Base-by-base conservation (phyloP, 1,140 invertebrate species). In the Calliphora vicina region DNA sequence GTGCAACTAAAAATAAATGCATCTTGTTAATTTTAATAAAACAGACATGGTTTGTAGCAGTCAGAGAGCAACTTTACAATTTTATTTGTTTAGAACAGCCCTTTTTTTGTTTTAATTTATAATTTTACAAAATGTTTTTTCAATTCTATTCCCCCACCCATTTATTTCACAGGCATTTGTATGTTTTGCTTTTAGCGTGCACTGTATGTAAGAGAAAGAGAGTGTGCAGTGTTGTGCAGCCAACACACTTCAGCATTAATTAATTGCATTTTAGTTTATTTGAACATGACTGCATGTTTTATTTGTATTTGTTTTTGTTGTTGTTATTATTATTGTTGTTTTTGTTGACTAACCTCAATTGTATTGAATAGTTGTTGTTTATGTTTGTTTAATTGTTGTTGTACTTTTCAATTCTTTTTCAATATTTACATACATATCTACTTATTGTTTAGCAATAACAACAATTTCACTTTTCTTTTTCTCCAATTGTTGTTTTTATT, bases 211-310 rank as follows among this genome's bases (percentile, higher is more conserved):
- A 35, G 35, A 35, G 5, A 35, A 10, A 35, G 10, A 35, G 35
- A 35, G 35, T 35, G 6, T 5, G 6, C 35, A 35, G 35, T 35
- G 35, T 35, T 35, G 6, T 35, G 35, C 35, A 35, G 4, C 23
- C 71, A 72, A 74, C 72, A 74, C 72, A 74, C 72, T 74, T 74
- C 29, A 27, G 17, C 26, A 74, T 74, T 74, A 74, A 74, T 74
- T 74, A 74, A 74, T 74, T 74, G 72, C 72, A 74, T 74, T 74
- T 74, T 74, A 74, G 8, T 26, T 26, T 74, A 74, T 74, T 74
- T 74, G 10, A 74, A 74, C 72, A 74, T 74, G 71, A 13, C 71
- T n/a, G 67, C 9, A 35, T 74, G 72, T 74, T n/a, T 35, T 35
- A 35, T 35, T 35, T 35, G 35, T 35, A 35, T 35, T 35, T 35